phyloP scores from a whole-genome alignment of 2,113 vertebrate genomes.

The Zapus hudsonius region DNA sequence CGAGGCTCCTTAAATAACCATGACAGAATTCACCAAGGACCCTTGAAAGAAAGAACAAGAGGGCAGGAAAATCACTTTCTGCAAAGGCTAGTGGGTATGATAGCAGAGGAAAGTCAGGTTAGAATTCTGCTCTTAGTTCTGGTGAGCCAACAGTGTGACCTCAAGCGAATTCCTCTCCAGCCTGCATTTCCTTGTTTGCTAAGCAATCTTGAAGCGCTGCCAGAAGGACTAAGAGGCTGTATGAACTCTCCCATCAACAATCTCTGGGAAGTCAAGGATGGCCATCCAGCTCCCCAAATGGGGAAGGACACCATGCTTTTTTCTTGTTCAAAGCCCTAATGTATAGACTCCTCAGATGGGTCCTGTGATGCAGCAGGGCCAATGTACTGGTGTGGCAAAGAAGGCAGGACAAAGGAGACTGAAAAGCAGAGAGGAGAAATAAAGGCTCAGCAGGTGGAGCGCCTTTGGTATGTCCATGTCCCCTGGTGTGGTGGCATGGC shows the following conservation, averaged over 20 bases:
- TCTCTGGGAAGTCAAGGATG: background rate
- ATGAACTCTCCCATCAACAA: background rate
- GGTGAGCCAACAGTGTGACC: background rate
- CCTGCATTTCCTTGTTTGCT: background rate
- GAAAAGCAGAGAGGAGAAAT: background rate
- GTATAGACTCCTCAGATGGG: fast-evolving
- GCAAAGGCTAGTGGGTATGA: background rate
- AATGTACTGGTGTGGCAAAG: background rate
- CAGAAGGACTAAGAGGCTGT: background rate
- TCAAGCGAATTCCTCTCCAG: background rate
- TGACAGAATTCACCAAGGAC: conserved; percentile 82
- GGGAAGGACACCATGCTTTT: fast-evolving
- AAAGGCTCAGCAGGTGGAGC: background rate
- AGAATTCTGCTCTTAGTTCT: background rate
- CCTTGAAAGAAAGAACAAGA: conserved; percentile 65
- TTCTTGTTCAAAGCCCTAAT: background rate
- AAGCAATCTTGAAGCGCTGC: background rate
- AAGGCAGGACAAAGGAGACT: background rate
- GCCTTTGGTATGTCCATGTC: background rate
- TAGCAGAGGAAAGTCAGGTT: background rate
- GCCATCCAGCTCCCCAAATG: too few relatives aligned
- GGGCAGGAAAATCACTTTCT: background rate
- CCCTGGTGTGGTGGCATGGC: background rate
- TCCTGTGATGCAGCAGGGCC: background rate
- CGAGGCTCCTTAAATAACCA: conserved; percentile 81